These are phyloP conservation scores for Alca torda DNA, from an alignment of 2,797 vertebrate genomes.

Conservation along the genomic window DNA sequence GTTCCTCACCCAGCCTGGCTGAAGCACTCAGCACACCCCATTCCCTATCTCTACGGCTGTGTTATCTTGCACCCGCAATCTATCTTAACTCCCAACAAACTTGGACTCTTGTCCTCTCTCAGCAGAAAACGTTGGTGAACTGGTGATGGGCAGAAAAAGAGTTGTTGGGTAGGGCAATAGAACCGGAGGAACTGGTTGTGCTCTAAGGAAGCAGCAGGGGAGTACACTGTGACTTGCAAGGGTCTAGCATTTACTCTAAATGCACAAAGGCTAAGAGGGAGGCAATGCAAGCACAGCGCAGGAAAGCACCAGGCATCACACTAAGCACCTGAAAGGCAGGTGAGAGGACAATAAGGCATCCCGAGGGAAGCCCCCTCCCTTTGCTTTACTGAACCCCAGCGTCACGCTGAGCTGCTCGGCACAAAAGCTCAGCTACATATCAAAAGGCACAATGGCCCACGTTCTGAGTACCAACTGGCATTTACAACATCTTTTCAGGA, in stretches of 20 bases:
- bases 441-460: not conserved
- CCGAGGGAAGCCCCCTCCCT: no score
- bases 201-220: not conserved
- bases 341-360: not conserved
- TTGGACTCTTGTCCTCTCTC: not conserved
- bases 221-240: not conserved
- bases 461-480: no score
- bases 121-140: not conserved
- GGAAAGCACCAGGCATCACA: not conserved
- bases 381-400: not conserved
- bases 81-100: not conserved
- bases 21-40: not conserved
- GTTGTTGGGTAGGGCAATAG: not conserved
- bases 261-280: not conserved
- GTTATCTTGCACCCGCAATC: not conserved
- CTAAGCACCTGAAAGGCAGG: not conserved
- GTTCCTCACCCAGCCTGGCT: not conserved
- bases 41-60: not conserved
- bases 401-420: not conserved
- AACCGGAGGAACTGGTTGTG: not conserved
- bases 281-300: not conserved
- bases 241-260: not conserved
- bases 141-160: not conserved
- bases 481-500: no score
- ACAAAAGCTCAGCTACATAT: no score